A percentile compares a stretch with the other conserved stretches of the same genome.
Conservation (phyloP, 1,140 invertebrate genomes). For the Papilio helenus region DNA sequence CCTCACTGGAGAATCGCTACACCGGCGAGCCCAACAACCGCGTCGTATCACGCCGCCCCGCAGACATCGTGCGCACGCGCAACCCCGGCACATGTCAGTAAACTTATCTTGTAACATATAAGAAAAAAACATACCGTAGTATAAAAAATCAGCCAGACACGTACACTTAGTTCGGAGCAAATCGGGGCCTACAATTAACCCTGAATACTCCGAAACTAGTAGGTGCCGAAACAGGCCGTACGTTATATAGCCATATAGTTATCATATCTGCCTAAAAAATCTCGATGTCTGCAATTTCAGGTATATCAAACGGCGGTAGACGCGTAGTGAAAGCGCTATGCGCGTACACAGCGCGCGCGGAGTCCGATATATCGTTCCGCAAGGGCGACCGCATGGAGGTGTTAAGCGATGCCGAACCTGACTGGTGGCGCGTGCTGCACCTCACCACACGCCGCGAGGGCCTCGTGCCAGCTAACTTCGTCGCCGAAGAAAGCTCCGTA, state of each 20-base stretch:
- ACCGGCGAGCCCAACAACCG: slow-evolving; percentile 91
- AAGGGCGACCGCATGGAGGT: slow-evolving; percentile 96
- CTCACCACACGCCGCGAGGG: slow-evolving; percentile 92
- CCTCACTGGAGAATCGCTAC: slow-evolving; percentile 88
- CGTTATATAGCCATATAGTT: too few relatives aligned
- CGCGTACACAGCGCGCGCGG: slow-evolving; percentile 94
- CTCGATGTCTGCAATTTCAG: slow-evolving; percentile 48
- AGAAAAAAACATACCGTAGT: neutral
- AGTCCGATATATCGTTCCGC: slow-evolving; percentile 94
- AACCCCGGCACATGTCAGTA: slow-evolving; percentile 85
- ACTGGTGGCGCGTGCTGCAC: slow-evolving; percentile 97
- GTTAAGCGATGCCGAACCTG: slow-evolving; percentile 93
- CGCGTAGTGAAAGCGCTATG: slow-evolving; percentile 95
- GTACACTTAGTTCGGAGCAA: too few relatives aligned
- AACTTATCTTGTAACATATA: too few relatives aligned
- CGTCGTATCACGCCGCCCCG: slow-evolving; percentile 83
- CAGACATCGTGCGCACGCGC: slow-evolving; percentile 87
- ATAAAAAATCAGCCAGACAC: too few relatives aligned
- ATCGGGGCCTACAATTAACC: too few relatives aligned
- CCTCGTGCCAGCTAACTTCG: slow-evolving; percentile 96
- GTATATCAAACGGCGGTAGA: slow-evolving; percentile 76
- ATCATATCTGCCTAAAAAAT: too few relatives aligned
- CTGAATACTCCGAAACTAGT: too few relatives aligned
- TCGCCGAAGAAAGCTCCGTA: slow-evolving; percentile 95
- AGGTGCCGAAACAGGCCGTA: too few relatives aligned